Base-by-base conservation (phyloP, 2,888 invertebrate genomes). In the Dendrolimus houi region DNA sequence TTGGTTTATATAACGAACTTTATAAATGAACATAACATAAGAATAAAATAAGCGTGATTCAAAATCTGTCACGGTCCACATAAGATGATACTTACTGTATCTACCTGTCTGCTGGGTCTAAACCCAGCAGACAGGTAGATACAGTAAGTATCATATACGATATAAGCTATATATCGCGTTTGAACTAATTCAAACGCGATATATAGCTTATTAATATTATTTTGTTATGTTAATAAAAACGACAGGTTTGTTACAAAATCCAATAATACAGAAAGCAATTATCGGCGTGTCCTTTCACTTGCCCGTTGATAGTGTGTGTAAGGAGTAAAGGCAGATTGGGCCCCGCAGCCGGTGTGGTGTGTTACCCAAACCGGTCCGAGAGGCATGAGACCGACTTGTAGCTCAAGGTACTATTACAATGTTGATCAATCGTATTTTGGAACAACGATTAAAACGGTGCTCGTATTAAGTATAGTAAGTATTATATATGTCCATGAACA, bases 221-320 rank as follows among this genome's bases (percentile, higher is more conserved):
- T 73, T 74, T 68, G 68, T 69, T 64, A 70, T 68, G 67, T 56
- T 62, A 58, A 29, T 47, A 69, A 62, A 62, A 71, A 63, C 62
- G 60, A 57, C 62, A 63, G 57, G 63, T 62, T 66, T 70, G 69
- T 81, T 83, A 81, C 81, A 81, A 87, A 83, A 85, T 79, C 67
- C 71, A 78, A 81, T 75, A 78, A 74, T 74, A 79, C 82, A 79
- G 77, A 83, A 82, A 86, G 83, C 82, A 86, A 87, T 86, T 83
- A 87, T 80, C 76, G 74, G 74, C 77, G 71, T 87, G 85, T 89
- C 89, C 89, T 89, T 89, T 89, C 89, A 89, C 89, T 89, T 83
- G 74, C 66, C 74, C 71, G 76, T 79, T 79, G 77, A 68, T 75
- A 65, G 74, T 71, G 64, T 70, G 71, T 72, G 68, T 73, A 62